Evolutionary conservation across 2,113 vertebrate genomes (phyloP), one percentile per base, ranked within the genome.

Genomic region (Vulpes lagopus): DNA sequence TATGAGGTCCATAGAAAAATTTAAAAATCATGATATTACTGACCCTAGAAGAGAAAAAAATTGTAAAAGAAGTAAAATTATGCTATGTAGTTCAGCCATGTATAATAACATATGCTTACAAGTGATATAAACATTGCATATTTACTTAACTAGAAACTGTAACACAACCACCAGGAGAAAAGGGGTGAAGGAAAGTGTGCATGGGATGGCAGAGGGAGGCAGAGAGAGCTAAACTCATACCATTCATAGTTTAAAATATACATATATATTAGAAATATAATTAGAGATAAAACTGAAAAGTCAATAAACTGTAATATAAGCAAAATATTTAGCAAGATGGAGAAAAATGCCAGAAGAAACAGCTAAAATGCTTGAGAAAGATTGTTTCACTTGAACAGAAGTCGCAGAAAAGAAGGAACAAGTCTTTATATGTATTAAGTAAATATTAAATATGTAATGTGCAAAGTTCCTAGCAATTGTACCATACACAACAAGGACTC

Each of bases 11-110:
- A 51, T 27, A 59, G n/a, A 83, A 76, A 84, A 89, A 55, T 74
- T 43, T 43, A 12, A 74, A 79, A 91, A 53, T 79, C 53, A 79
- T 51, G 2, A 11, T 59, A 16, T 16, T 84, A 59, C 57, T 65
- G 83, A 78, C 80, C 85, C 51, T 51, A 91, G 49, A 94, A 30
- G 16, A 25, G 22, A n/a, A 35, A 49, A 64, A 67, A 19, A 10
- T 23, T 78, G 9, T n/a, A 53, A 95, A 95, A 90, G 10, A 85
- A 78, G 5, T 69, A 51, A 79, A 69, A 91, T 79, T 81, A 71
- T 69, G 38, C 38, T 71, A 53, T 25, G 6, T 60, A n/a, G 2
- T 15, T 90, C 35, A 65, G 12, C 35, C 32, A 19, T 49, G n/a
- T n/a, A n/a, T 57, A 55, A 69, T 51, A 65, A 11, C 43, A 38